Evolutionary conservation across 1,140 invertebrate species (phyloP).

Genomic region (Chelonus insularis): DNA sequence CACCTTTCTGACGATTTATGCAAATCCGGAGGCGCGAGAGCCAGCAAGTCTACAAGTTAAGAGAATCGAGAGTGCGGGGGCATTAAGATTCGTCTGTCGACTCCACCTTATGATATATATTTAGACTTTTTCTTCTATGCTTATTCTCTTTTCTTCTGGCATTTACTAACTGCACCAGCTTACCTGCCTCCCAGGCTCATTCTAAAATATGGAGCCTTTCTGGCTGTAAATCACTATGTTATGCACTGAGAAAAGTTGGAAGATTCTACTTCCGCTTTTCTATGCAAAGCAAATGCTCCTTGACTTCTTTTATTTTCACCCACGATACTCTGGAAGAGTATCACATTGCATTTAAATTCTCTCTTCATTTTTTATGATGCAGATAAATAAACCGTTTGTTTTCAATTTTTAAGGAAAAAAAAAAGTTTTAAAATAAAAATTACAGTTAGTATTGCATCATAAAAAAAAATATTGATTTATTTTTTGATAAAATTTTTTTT

Average conservation of each 20-base stretch:
- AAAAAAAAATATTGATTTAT: no score
- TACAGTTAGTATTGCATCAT: no score
- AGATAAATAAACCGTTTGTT: no score
- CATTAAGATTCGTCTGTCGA: neutral
- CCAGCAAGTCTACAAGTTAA: neutral
- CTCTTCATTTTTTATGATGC: no score
- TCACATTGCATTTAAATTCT: no score
- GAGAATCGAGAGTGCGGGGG: constrained; percentile 4
- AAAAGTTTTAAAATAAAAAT: no score
- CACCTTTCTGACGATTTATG: constrained; percentile 47
- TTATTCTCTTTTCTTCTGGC: neutral
- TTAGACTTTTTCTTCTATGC: neutral
- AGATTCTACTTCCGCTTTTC: constrained; percentile 19
- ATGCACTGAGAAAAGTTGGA: constrained; percentile 3
- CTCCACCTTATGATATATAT: neutral
- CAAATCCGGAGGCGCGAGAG: constrained; percentile 40
- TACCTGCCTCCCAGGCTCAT: neutral
- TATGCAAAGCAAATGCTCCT: neutral
- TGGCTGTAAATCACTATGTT: constrained; percentile 23
- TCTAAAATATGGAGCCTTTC: constrained; percentile 16
- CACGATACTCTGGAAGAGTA: neutral
- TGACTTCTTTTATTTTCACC: constrained; percentile 9
- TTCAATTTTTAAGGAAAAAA: no score
- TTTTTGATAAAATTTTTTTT: no score
- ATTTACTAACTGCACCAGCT: neutral